phyloP scores from a whole-genome alignment of 2,113 vertebrate genomes.

The Origma solitaria region DNA sequence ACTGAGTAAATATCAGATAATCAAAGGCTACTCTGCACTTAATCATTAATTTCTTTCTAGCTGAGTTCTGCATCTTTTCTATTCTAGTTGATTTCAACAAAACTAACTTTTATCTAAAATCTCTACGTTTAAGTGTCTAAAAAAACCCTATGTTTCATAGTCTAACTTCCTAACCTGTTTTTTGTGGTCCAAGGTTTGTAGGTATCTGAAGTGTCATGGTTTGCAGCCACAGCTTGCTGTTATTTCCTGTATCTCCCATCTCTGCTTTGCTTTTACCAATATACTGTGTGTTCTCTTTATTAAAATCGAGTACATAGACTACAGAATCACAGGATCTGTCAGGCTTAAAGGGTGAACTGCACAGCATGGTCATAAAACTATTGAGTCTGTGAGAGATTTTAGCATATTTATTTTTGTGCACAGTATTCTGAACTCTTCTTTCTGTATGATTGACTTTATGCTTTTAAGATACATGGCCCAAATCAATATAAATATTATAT shows the following conservation, averaged over 20 bases:
- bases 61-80: too few species aligned
- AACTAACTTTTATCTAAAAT: too few species aligned
- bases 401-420: not conserved
- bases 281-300: not conserved
- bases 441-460: not conserved
- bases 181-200: not conserved
- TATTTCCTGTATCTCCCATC: not conserved
- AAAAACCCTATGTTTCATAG: too few species aligned
- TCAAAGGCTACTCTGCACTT: too few species aligned
- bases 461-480: not conserved
- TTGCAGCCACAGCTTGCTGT: not conserved
- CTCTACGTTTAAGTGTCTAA: too few species aligned
- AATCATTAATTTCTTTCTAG: too few species aligned
- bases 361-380: not conserved
- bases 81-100: too few species aligned
- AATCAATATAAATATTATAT: not conserved
- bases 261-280: not conserved
- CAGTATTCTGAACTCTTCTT: not conserved
- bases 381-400: not conserved
- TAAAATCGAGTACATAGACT: not conserved
- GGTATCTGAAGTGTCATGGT: not conserved
- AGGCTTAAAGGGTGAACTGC: not conserved
- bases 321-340: not conserved
- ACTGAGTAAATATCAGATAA: too few species aligned
- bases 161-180: not conserved